Evolutionary conservation across 2,888 invertebrate genomes (phyloP).

Genomic region (Gandaritis pyraliata): DNA sequence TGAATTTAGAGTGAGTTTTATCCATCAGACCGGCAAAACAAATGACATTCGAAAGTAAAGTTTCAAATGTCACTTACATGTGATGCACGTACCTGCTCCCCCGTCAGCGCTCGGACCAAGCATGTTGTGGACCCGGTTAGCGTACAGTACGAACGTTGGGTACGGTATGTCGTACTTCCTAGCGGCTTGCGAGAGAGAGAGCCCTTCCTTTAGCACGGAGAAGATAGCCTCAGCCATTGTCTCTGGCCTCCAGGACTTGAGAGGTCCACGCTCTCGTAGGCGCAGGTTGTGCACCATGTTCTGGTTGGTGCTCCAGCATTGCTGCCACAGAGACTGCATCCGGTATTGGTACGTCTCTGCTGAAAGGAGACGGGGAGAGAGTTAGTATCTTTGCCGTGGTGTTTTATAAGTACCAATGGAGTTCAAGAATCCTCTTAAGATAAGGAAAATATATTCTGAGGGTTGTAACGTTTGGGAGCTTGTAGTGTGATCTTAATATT

Average conservation of each 20-base stretch:
- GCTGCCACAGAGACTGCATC: constrained; percentile 97
- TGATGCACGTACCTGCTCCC: constrained; percentile 89
- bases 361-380: constrained; percentile 73
- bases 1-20: constrained; percentile 31
- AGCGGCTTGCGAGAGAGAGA: constrained; percentile 95
- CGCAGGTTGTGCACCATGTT: constrained; percentile 95
- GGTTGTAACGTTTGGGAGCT: no score
- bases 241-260: constrained; percentile 97
- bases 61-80: constrained; percentile 37
- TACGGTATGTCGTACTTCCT: constrained; percentile 97
- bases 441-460: no score
- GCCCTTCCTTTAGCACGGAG: constrained; percentile 95
- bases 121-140: constrained; percentile 97
- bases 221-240: constrained; percentile 98
- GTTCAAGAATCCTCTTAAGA: neutral
- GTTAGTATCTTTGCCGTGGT: constrained; percentile 44
- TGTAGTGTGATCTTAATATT: no score
- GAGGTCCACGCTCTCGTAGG: constrained; percentile 95
- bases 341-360: constrained; percentile 98
- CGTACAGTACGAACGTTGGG: constrained; percentile 96
- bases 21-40: constrained; percentile 36
- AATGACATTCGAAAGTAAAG: constrained; percentile 29
- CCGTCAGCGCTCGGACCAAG: constrained; percentile 96
- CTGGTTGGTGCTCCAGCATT: constrained; percentile 97
- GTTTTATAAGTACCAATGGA: neutral